Conservation (phyloP, 2,888 invertebrate species). For the Hetaerina titia region DNA sequence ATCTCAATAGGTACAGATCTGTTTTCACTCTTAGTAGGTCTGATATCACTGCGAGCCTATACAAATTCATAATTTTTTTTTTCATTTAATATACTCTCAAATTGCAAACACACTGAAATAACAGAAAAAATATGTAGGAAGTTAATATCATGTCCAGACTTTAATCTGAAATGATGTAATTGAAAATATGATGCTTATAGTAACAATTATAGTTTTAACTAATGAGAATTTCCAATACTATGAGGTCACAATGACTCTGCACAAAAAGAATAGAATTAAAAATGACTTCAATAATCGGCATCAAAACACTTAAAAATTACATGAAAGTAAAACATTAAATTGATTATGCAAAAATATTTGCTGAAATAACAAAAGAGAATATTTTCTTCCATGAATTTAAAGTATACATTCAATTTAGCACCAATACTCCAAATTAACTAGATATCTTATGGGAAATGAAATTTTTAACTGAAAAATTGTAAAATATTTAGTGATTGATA, state of each 20-base stretch:
- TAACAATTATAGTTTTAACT: neutral
- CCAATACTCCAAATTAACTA: neutral
- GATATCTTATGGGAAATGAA: neutral
- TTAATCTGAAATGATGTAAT: neutral
- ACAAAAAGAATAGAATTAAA: neutral
- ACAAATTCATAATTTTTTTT: neutral
- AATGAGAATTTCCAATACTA: slow-evolving; percentile 1
- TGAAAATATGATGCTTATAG: neutral
- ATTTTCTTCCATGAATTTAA: neutral
- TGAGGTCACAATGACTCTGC: neutral
- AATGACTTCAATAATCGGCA: neutral
- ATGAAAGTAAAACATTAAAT: neutral
- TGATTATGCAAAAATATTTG: neutral
- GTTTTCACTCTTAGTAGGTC: slow-evolving; percentile 11
- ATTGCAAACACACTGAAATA: slow-evolving; percentile 6
- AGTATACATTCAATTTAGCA: neutral
- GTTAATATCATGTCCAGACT: neutral
- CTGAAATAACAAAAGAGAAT: neutral
- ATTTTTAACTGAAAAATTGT: neutral
- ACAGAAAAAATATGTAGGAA: neutral
- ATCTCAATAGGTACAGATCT: slow-evolving; percentile 50
- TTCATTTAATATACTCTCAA: neutral
- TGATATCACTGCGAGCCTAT: slow-evolving; percentile 46
- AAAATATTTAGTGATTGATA: neutral
- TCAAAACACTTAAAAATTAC: neutral